A percentile compares a stretch with the other conserved stretches of the same genome.
phyloP scores from a whole-genome alignment of 2,888 invertebrate genomes.

The Hedychridium roseum region DNA sequence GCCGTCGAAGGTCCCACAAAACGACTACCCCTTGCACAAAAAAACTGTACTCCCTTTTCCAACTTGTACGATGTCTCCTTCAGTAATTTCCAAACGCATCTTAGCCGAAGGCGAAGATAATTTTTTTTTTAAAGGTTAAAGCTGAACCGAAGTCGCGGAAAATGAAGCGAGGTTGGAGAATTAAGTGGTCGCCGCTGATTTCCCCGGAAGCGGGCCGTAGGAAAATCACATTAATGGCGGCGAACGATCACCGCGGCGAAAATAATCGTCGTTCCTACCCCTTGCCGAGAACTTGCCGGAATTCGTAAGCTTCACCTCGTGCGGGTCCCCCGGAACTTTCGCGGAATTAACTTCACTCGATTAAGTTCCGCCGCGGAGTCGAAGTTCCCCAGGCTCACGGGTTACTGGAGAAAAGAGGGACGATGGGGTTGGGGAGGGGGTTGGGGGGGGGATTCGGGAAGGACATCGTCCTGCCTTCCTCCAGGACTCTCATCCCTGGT shows the following conservation, averaged over 20 bases:
- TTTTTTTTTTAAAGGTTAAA: too few species aligned
- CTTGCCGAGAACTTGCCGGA: slow-evolving; percentile 1
- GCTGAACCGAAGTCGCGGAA: too few species aligned
- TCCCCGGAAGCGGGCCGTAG: slow-evolving; percentile 32
- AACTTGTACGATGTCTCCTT: too few species aligned
- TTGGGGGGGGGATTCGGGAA: neutral
- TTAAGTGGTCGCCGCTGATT: slow-evolving; percentile 33
- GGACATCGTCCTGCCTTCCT: neutral
- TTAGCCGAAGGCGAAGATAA: too few species aligned
- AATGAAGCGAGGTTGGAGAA: too few species aligned
- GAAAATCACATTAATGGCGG: slow-evolving; percentile 41
- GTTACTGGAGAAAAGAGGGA: neutral
- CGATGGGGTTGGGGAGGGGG: neutral
- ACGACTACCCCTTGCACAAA: too few species aligned
- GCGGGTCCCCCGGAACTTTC: slow-evolving; percentile 45
- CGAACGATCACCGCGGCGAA: slow-evolving; percentile 40
- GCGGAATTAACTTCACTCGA: slow-evolving; percentile 57
- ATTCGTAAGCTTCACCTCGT: slow-evolving; percentile 14
- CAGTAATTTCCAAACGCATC: too few species aligned
- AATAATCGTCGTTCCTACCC: slow-evolving; percentile 17
- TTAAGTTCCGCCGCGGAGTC: slow-evolving; percentile 50
- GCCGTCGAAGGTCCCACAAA: too few species aligned
- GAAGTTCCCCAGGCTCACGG: slow-evolving; percentile 36
- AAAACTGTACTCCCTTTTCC: too few species aligned
- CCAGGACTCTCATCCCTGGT: slow-evolving; percentile 4